Evolutionary conservation across 2,113 vertebrate genomes (phyloP), one percentile per base, ranked within the genome.

Genomic region (Calidris pygmaea): DNA sequence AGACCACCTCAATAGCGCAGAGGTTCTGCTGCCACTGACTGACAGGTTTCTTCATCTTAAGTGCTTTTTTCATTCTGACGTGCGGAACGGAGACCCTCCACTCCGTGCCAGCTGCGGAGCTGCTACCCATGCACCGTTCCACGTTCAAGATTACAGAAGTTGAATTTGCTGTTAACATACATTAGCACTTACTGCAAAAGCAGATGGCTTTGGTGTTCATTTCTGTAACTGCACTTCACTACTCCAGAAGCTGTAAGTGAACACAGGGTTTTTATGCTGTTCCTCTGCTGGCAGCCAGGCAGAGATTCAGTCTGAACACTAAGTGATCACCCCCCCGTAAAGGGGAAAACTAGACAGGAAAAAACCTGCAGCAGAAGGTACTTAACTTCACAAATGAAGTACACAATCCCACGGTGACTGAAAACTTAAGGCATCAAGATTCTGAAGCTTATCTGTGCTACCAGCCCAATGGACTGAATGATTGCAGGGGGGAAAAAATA

Each of bases 341-440:
- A 41, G 14, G 39, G 43, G 35, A 60, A 30, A 34, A 47, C 15
- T 27, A 22, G 82, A 16, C 29, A 18, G 77, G 59, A 29, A 15
- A 56, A 45, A 59, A 7, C 17, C 82, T 48, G 76, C 86, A 58
- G 75, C 34, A 59, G 85, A 14, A 35, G 34, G 21, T 18, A 6
- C 34, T 70, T 17, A 14, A 9, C 37, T 62, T 45, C 72, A 27
- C 27, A 4, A 12, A 8, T 30, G 12, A 29, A 63, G 37, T 7
- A 21, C 6, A 9, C 52, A 30, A 0, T 6, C 43, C 72, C 19
- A 2, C 0, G 0, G 12, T 5, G 29, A 14, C 81, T 18, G 58
- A 26, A 63, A 39, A 56, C 39, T 77, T 26, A 32, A 75, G 81
- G 93, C 84, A 72, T 12, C 29, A 26, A 14, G 52, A 18, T 15